Evolutionary conservation across 1,140 invertebrate genomes (phyloP).

Genomic region (Drosophila orena): DNA sequence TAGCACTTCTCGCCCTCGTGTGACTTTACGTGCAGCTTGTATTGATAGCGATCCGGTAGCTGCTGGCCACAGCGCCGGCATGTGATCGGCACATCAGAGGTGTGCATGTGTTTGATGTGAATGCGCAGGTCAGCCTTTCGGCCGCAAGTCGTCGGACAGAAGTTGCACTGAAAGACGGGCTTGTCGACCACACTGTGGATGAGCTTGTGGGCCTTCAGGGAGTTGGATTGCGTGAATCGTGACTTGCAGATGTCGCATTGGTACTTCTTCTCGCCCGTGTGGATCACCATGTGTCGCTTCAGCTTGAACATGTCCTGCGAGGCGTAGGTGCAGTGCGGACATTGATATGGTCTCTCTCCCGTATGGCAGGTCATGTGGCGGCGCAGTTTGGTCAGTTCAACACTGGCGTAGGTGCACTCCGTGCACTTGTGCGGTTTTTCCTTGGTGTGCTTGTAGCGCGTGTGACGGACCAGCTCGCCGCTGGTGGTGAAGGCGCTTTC

Average conservation of each 20-base stretch:
- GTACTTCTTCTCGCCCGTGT: conserved; percentile 93
- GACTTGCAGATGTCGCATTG: conserved; percentile 96
- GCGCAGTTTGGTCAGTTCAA: conserved; percentile 96
- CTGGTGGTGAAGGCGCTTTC: conserved; percentile 97
- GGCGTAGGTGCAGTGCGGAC: conserved; percentile 98
- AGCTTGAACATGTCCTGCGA: conserved; percentile 99
- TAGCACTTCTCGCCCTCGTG: conserved; percentile 99
- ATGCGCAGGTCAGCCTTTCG: conserved; percentile 98
- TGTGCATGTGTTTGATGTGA: conserved; percentile 98
- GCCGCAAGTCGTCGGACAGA: conserved; percentile 98
- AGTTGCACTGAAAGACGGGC: conserved; percentile 96
- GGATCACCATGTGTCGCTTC: conserved; percentile 97
- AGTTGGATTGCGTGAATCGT: conserved; percentile 98
- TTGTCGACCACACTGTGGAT: conserved; percentile 97
- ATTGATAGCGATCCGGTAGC: conserved; percentile 94
- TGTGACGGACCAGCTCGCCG: conserved; percentile 96
- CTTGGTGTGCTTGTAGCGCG: conserved; percentile 96
- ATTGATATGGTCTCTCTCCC: conserved; percentile 90
- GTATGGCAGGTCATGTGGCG: conserved; percentile 97
- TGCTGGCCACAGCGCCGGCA: conserved; percentile 97
- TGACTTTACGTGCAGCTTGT: conserved; percentile 88
- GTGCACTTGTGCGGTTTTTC: conserved; percentile 98
- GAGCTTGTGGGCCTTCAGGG: conserved; percentile 96
- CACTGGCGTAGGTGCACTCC: conserved; percentile 97
- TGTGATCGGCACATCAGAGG: conserved; percentile 95